A percentile compares a stretch with the other conserved stretches of the same genome.
Conservation (phyloP, 92 coral and sea anemone species). For the Siderastrea siderea region DNA sequence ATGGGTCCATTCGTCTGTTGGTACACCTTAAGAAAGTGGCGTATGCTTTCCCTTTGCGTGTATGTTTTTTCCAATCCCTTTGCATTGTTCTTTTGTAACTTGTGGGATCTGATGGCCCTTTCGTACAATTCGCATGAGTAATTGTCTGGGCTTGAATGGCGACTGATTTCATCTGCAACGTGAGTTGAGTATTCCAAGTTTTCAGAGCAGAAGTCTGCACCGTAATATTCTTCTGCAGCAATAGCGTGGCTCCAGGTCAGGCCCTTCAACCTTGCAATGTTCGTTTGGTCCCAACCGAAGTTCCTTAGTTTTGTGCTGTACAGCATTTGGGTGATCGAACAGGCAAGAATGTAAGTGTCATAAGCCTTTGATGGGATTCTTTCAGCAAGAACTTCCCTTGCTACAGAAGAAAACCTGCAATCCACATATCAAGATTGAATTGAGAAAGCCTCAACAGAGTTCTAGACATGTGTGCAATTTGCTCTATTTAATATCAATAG, state of each 20-base stretch:
- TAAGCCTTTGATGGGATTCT: constrained; percentile 75
- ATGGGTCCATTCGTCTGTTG: constrained; percentile 59
- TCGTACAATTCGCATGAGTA: constrained; percentile 86
- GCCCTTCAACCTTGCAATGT: constrained; percentile 48
- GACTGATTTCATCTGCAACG: constrained; percentile 50
- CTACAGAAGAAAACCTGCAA: constrained; percentile 68
- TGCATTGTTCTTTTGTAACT: constrained; percentile 82
- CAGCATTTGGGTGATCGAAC: constrained; percentile 65
- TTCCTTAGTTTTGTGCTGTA: constrained; percentile 32
- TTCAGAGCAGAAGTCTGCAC: constrained; percentile 69
- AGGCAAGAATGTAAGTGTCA: constrained; percentile 65
- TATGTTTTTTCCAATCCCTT: constrained; percentile 76
- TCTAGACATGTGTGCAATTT: too few species aligned
- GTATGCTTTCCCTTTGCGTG: constrained; percentile 69
- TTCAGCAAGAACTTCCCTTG: constrained; percentile 81
- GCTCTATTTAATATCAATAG: too few species aligned
- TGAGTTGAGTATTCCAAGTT: constrained; percentile 83
- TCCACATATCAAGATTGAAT: too few species aligned
- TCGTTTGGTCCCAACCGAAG: constrained; percentile 49
- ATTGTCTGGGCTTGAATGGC: constrained; percentile 80
- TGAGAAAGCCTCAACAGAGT: too few species aligned
- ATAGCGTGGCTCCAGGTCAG: constrained; percentile 82
- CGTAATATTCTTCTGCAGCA: constrained; percentile 81
- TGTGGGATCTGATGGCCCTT: constrained; percentile 69
- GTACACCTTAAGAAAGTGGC: constrained; percentile 36